Conservation (phyloP, 1,140 invertebrate genomes). For the Drosophila ercepeae region DNA sequence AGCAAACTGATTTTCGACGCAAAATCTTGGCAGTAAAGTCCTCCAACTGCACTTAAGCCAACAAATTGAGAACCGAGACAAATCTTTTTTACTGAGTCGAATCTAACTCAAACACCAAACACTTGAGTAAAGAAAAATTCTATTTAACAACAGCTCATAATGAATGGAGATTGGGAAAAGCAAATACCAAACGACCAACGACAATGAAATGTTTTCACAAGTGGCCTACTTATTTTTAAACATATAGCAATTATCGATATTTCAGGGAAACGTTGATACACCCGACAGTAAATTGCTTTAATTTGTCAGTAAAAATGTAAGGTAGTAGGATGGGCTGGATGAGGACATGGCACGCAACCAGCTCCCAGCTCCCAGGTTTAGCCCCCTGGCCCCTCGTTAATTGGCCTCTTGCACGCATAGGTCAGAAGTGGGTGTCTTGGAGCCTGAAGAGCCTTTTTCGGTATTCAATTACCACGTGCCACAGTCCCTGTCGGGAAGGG, state of each 20-base stretch:
- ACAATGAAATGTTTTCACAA: slow-evolving; percentile 1
- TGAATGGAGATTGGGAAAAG: background rate
- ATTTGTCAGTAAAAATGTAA: slow-evolving; percentile 55
- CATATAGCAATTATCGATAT: slow-evolving; percentile 38
- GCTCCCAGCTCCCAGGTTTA: slow-evolving; percentile 6
- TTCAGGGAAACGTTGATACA: slow-evolving; percentile 16
- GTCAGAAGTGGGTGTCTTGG: slow-evolving; percentile 1
- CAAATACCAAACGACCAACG: background rate
- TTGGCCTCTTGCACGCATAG: slow-evolving; percentile 63
- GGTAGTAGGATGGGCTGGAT: slow-evolving; percentile 24
- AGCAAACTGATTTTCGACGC: too few relatives aligned
- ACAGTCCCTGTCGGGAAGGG: background rate
- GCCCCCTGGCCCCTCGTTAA: slow-evolving; percentile 40
- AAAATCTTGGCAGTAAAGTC: too few relatives aligned
- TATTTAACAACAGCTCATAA: background rate
- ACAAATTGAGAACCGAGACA: too few relatives aligned
- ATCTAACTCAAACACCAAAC: background rate
- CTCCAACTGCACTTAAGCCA: too few relatives aligned
- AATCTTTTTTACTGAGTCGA: background rate
- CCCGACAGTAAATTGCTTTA: slow-evolving; percentile 63
- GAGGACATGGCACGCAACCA: slow-evolving; percentile 57
- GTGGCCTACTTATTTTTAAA: slow-evolving; percentile 27
- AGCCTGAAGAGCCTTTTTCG: slow-evolving; percentile 31
- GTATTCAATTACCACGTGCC: slow-evolving; percentile 71
- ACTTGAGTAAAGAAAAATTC: background rate